Evolutionary conservation across 1,140 invertebrate genomes (phyloP).

Genomic region (Pteromalus puparum): DNA sequence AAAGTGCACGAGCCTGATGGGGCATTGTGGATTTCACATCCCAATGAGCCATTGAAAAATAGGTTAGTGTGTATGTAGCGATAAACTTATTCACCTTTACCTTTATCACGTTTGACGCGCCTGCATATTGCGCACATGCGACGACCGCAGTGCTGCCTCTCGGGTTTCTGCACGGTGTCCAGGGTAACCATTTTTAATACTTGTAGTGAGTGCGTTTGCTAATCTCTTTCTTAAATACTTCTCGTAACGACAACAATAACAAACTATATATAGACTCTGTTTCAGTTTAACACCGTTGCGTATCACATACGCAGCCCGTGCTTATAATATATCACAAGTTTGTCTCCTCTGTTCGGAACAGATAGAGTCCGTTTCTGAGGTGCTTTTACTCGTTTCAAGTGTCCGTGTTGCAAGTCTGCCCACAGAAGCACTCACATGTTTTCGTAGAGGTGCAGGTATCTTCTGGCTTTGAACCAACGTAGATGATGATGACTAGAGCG

Average conservation of each 20-base stretch:
- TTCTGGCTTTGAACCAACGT: not conserved
- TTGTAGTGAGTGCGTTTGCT: conserved; percentile 27
- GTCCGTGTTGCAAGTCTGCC: not conserved
- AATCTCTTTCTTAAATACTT: conserved; percentile 10
- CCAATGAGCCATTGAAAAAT: not conserved
- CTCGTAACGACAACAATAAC: not conserved
- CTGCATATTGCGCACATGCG: conserved; percentile 75
- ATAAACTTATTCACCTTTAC: conserved; percentile 70
- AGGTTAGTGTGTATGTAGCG: not conserved
- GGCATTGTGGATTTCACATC: too few species aligned
- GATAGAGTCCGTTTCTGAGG: too few species aligned
- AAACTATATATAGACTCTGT: conserved; percentile 9
- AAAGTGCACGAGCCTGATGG: too few species aligned
- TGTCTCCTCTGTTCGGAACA: not conserved
- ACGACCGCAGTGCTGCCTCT: conserved; percentile 72
- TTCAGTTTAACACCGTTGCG: not conserved
- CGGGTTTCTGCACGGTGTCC: conserved; percentile 73
- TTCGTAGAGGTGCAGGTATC: not conserved
- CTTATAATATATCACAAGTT: conserved; percentile 18
- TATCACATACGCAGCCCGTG: not conserved
- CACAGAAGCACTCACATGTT: conserved; percentile 32
- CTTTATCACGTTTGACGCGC: conserved; percentile 73
- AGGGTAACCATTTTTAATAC: conserved; percentile 70
- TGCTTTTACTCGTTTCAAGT: too few species aligned
- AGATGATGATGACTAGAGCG: conserved; percentile 24